Base-by-base conservation (phyloP, 2,113 vertebrate species). In the Platycercus adscitus region DNA sequence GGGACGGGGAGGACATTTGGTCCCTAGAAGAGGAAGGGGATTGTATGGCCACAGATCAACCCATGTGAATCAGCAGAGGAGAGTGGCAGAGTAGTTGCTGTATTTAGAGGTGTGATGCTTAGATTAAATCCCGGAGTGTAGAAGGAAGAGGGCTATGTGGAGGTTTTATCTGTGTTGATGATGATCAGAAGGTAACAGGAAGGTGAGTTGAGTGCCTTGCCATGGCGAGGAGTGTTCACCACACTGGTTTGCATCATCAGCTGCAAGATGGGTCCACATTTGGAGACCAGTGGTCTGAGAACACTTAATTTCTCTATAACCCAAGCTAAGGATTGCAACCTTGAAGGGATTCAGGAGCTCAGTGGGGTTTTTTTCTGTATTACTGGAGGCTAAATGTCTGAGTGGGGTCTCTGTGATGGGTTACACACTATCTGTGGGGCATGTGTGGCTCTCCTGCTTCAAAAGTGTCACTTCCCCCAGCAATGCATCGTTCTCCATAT, bases 331-430 rank as follows among this genome's bases (percentile, higher is more conserved):
- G 8, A 3, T 0, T 63, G 66, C 15, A 28, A 4, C 31, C n/a
- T 25, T 31, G 29, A 5, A 71, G 58, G 47, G 31, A 17, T 76
- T 52, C 20, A 53, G 50, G 65, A 55, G 1, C 55, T 55, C 35
- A 12, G 0, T 3, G 2, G 56, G 4, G 0, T 19, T 63, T 50
- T 50, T 41, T 44, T 49, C 4, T 3, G 7, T 55, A 3, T 33
- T 55, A 5, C 8, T 33, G 53, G 55, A 39, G 37, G 14, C 10
- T n/a, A 1, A 29, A 20, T 33, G 16, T 19, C 24, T 5, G 50
- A 61, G 23, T 5, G 13, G 19, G n/a, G 17, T 79, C 81, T 17
- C 72, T 43, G 68, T 5, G 2, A 24, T 5, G 50, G 44, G 26
- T 43, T 21, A 12, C 24, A 8, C 21, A 68, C 17, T 37, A 7